Evolutionary conservation across 2,113 vertebrate species (phyloP).

Genomic region (Salvelinus fontinalis): DNA sequence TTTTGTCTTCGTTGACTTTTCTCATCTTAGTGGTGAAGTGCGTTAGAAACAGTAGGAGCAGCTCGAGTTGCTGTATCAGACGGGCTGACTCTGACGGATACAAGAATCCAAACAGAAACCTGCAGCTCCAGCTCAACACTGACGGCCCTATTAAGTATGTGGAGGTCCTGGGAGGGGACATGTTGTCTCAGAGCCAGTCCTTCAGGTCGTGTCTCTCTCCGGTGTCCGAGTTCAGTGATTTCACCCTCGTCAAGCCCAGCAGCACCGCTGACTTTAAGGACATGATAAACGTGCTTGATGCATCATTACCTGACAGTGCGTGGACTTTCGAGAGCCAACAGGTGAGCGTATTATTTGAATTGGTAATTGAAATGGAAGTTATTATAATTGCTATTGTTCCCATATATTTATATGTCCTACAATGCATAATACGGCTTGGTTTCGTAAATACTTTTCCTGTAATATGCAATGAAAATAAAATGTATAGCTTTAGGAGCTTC

Average conservation of each 20-base stretch:
- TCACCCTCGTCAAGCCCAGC: slow-evolving; percentile 73
- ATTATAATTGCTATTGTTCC: too few relatives aligned
- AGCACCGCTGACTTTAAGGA: slow-evolving; percentile 60
- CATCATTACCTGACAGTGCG: slow-evolving; percentile 66
- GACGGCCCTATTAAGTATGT: slow-evolving; percentile 77
- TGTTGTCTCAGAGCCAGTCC: slow-evolving; percentile 68
- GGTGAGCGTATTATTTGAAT: slow-evolving; percentile 43
- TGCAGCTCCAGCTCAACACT: slow-evolving; percentile 72
- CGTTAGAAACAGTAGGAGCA: slow-evolving; percentile 30
- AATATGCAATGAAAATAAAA: too few relatives aligned
- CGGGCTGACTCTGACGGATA: slow-evolving; percentile 44
- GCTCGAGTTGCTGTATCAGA: slow-evolving; percentile 47
- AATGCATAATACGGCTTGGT: too few relatives aligned
- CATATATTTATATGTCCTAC: too few relatives aligned
- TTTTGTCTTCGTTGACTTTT: slow-evolving; percentile 49
- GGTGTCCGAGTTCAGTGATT: slow-evolving; percentile 72
- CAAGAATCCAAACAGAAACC: slow-evolving; percentile 69
- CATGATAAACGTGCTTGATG: slow-evolving; percentile 63
- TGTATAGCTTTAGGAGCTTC: too few relatives aligned
- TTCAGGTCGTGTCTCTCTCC: slow-evolving; percentile 74
- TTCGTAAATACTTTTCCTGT: too few relatives aligned
- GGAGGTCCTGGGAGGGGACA: slow-evolving; percentile 69
- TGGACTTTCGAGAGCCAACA: slow-evolving; percentile 70
- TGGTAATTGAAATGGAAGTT: too few relatives aligned
- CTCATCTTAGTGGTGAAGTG: slow-evolving; percentile 49